A percentile compares a stretch with the other conserved stretches of the same genome.
phyloP scores from a whole-genome alignment of 2,113 vertebrate genomes.

The Tor tambroides region DNA sequence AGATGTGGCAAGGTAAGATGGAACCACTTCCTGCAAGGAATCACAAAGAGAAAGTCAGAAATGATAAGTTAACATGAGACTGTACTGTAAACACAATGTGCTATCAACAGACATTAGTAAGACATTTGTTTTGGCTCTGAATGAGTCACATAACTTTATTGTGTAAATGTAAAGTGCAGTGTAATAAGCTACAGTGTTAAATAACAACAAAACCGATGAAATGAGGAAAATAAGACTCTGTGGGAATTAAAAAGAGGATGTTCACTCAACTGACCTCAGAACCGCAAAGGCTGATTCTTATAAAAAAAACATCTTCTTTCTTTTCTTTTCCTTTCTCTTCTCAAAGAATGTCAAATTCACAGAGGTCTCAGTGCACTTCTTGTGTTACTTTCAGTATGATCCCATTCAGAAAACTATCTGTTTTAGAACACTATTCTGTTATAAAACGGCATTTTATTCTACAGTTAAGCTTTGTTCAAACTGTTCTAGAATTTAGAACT shows the following conservation, averaged over 20 bases:
- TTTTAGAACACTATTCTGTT: background rate
- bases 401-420: background rate
- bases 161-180: background rate
- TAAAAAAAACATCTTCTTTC: background rate
- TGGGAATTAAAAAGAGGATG: background rate
- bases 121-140: background rate
- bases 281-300: background rate
- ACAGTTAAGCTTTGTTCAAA: background rate
- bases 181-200: background rate
- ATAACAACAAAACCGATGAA: background rate
- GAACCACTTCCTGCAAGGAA: conserved; percentile 81
- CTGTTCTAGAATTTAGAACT: background rate
- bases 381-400: background rate
- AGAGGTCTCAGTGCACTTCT: background rate
- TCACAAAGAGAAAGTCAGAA: background rate
- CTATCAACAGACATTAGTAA: background rate
- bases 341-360: background rate
- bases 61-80: background rate
- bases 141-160: background rate
- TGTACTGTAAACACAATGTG: background rate
- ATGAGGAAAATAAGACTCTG: background rate
- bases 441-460: background rate
- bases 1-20: conserved; percentile 88
- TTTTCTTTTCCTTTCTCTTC: background rate
- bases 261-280: background rate